Evolutionary conservation across 2,888 invertebrate genomes (phyloP).

Genomic region (Acanthacorydalis orientalis): DNA sequence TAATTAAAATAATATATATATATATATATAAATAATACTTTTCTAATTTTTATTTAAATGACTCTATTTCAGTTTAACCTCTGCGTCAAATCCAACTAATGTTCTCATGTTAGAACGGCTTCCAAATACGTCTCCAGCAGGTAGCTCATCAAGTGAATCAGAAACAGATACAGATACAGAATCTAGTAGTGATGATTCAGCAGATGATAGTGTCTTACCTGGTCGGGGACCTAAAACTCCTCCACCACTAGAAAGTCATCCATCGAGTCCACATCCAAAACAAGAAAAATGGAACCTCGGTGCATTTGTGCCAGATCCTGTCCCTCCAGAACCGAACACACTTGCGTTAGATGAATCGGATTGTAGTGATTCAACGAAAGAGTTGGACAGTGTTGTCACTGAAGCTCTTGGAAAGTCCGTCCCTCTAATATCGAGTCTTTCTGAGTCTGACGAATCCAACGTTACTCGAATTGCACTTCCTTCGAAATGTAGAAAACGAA

Average conservation of each 20-base stretch:
- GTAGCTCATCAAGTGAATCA: conserved; percentile 43
- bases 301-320: conserved; percentile 15
- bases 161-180: conserved; percentile 39
- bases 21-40: no score
- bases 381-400: conserved; percentile 36
- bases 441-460: conserved; percentile 34
- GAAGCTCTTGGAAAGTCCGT: conserved; percentile 24
- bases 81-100: conserved; percentile 8
- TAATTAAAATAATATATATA: no score
- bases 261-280: conserved; percentile 9
- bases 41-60: no score
- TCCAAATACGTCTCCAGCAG: conserved; percentile 33
- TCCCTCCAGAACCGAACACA: conserved; percentile 2
- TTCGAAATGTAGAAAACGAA: conserved; percentile 17
- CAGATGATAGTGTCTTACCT: conserved; percentile 20
- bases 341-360: conserved; percentile 21
- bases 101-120: conserved; percentile 25
- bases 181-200: conserved; percentile 33
- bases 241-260: conserved; percentile 8
- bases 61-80: conserved; percentile 12
- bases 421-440: conserved; percentile 38
- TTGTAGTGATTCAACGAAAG: conserved; percentile 34
- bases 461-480: conserved; percentile 20
- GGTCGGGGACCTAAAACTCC: conserved; percentile 11
- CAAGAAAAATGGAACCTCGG: conserved; percentile 22